These are phyloP conservation scores for Ophiothrix spiculata DNA, from an alignment of 35 echinoderm and acorn worm genomes.

Conservation along the genomic window DNA sequence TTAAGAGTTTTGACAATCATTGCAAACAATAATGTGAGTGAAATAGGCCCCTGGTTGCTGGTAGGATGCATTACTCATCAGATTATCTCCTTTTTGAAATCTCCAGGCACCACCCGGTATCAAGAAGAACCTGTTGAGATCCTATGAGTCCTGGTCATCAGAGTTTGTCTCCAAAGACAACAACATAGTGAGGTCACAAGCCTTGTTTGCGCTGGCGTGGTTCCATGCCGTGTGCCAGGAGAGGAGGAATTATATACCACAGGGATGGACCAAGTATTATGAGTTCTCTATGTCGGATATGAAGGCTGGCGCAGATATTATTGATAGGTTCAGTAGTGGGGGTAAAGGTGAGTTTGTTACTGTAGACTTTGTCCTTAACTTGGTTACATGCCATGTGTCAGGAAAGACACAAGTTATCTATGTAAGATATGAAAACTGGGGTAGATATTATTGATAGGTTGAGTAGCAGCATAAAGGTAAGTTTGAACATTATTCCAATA, in stretches of 20 bases:
- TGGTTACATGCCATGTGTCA: conserved; percentile 98
- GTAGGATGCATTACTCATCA: too few relatives aligned
- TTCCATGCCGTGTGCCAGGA: conserved; percentile 96
- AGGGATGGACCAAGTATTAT: conserved; percentile 99
- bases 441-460: conserved; percentile 94
- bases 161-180: conserved; percentile 89
- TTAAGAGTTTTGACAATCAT: too few relatives aligned
- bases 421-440: conserved; percentile 84
- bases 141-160: conserved; percentile 91
- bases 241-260: conserved; percentile 91
- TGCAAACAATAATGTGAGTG: too few relatives aligned
- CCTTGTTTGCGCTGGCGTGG: conserved; percentile 96
- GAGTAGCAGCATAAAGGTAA: conserved; percentile 64
- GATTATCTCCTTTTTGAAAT: too few relatives aligned
- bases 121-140: conserved; percentile 94
- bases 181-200: conserved; percentile 73
- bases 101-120: conserved; percentile 95
- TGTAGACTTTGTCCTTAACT: too few relatives aligned
- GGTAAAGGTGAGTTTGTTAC: conserved; percentile 50
- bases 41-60: too few relatives aligned
- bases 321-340: conserved; percentile 64
- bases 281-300: conserved; percentile 94
- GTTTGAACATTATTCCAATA: too few relatives aligned
- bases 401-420: conserved; percentile 90
- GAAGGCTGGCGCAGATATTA: conserved; percentile 94